Evolutionary conservation across 2,113 vertebrate genomes (phyloP).

Genomic region (Nothoprocta pentlandii): DNA sequence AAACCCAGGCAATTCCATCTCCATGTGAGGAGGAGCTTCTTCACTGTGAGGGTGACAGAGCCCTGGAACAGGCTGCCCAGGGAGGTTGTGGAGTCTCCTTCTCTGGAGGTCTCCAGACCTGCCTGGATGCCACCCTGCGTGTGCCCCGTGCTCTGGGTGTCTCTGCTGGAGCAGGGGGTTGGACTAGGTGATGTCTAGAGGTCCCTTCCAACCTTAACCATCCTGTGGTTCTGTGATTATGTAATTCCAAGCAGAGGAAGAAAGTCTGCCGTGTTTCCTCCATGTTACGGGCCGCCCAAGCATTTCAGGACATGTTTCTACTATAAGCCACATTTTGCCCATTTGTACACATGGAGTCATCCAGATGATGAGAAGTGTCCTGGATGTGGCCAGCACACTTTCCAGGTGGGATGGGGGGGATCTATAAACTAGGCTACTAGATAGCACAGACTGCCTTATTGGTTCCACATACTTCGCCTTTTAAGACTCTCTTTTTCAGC

Average conservation of each 20-base stretch:
- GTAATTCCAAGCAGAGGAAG: conserved; percentile 4
- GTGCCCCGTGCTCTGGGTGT: too few relatives aligned
- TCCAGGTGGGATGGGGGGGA: background rate
- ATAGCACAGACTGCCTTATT: background rate
- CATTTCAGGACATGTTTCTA: background rate
- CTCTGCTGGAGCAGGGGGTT: too few relatives aligned
- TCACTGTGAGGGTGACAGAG: too few relatives aligned
- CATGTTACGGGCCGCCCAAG: background rate
- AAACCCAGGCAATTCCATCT: too few relatives aligned
- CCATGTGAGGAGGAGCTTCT: too few relatives aligned
- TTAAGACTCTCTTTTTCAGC: background rate
- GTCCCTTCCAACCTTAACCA: too few relatives aligned
- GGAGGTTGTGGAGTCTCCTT: too few relatives aligned
- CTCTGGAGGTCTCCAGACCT: too few relatives aligned
- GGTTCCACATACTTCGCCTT: background rate
- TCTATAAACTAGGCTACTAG: background rate
- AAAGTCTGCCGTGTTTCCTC: background rate
- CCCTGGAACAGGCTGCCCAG: too few relatives aligned
- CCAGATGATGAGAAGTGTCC: background rate
- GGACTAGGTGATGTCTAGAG: too few relatives aligned
- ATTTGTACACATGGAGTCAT: background rate
- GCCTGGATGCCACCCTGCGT: too few relatives aligned
- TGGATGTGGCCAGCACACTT: background rate
- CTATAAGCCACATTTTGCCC: background rate
- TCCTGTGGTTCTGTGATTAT: too few relatives aligned